phyloP scores from a whole-genome alignment of 2,888 invertebrate species.

The Scelioninae gen. 1 region DNA sequence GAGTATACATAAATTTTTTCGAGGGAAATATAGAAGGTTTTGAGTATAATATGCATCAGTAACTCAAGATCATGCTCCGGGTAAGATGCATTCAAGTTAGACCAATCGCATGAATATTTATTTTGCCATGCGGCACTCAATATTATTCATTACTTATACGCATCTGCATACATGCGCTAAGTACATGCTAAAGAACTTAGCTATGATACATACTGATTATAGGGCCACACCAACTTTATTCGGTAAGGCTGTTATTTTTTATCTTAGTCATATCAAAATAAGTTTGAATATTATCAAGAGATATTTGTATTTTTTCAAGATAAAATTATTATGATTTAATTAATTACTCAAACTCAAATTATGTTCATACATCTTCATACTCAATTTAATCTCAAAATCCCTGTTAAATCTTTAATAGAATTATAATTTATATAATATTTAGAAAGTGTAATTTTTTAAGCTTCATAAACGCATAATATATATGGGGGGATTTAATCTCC shows the following conservation, averaged over 20 bases:
- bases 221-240: conserved; percentile 47
- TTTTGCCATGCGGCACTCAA: conserved; percentile 71
- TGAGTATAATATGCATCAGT: conserved; percentile 34
- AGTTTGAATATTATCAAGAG: conserved; percentile 17
- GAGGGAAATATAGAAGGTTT: conserved; percentile 29
- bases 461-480: too few relatives aligned
- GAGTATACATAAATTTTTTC: too few relatives aligned
- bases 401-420: too few relatives aligned
- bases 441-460: too few relatives aligned
- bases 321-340: conserved; percentile 1
- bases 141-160: conserved; percentile 75
- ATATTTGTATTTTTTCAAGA: conserved; percentile 18
- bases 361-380: background rate
- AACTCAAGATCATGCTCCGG: conserved; percentile 58
- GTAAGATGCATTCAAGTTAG: conserved; percentile 58
- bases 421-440: too few relatives aligned
- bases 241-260: conserved; percentile 47
- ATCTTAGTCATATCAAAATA: conserved; percentile 36
- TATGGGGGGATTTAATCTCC: too few relatives aligned
- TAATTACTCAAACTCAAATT: background rate
- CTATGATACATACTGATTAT: conserved; percentile 30
- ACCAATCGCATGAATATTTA: conserved; percentile 75
- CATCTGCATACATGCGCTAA: conserved; percentile 67
- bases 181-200: conserved; percentile 53
- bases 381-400: background rate